These are phyloP conservation scores for Calliopsis andreniformis DNA, from an alignment of 1,140 invertebrate genomes.

Conservation along the genomic window DNA sequence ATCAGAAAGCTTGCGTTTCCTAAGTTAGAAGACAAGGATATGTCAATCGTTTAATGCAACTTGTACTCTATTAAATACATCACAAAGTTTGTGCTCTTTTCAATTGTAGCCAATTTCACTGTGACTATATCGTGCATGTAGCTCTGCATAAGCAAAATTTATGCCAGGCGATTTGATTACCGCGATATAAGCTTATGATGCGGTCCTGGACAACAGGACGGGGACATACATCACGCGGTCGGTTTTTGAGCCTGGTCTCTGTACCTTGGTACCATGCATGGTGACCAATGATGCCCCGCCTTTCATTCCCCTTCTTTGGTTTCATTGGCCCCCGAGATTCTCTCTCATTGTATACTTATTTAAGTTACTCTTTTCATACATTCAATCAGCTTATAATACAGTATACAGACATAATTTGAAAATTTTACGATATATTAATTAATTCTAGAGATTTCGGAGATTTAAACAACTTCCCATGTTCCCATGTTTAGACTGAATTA, in stretches of 20 bases:
- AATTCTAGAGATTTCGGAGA: too few relatives aligned
- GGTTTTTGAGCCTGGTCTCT: constrained; percentile 60
- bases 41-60: too few relatives aligned
- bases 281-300: constrained; percentile 52
- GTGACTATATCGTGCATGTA: constrained; percentile 65
- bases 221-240: constrained; percentile 79
- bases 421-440: too few relatives aligned
- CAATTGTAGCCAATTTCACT: constrained; percentile 63
- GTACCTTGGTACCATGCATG: constrained; percentile 67
- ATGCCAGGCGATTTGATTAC: constrained; percentile 81
- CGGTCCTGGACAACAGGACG: constrained; percentile 76
- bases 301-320: constrained; percentile 40
- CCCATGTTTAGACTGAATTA: too few relatives aligned
- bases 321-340: neutral
- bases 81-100: constrained; percentile 43
- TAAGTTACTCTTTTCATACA: neutral
- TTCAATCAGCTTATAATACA: neutral
- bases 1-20: too few relatives aligned
- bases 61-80: too few relatives aligned
- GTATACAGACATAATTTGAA: too few relatives aligned
- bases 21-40: too few relatives aligned
- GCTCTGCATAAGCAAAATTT: constrained; percentile 79
- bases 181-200: constrained; percentile 80
- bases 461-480: too few relatives aligned
- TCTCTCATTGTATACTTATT: neutral